Percentiles rank a stretch among this genome's conserved stretches.
Evolutionary conservation across 2,113 vertebrate species (phyloP).

Genomic region (Danionella cerebrum): DNA sequence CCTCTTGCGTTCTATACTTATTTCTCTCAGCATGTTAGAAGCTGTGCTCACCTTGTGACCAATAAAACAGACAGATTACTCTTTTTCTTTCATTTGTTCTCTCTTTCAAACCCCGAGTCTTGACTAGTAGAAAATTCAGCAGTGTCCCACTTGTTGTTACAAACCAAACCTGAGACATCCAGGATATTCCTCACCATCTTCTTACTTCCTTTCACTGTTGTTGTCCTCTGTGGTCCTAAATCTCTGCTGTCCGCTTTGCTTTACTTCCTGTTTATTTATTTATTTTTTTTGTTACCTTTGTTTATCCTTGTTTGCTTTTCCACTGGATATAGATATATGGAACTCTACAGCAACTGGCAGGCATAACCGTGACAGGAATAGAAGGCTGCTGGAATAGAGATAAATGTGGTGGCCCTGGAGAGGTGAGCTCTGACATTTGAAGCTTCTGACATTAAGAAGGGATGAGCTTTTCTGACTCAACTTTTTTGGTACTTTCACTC

Average conservation of each 20-base stretch:
- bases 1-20: background rate
- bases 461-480: conserved; percentile 8
- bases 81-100: background rate
- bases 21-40: background rate
- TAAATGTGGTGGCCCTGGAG: background rate
- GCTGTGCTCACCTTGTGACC: background rate
- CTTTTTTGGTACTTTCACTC: conserved; percentile 16
- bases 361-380: background rate
- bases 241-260: background rate
- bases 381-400: conserved; percentile 5
- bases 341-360: background rate
- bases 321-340: background rate
- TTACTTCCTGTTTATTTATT: background rate
- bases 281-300: background rate
- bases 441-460: conserved; percentile 23
- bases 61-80: background rate
- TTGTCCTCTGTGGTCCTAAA: background rate
- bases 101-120: background rate
- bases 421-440: conserved; percentile 4
- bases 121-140: background rate
- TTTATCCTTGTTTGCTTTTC: background rate
- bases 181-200: background rate
- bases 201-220: background rate
- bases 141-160: background rate
- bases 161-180: background rate